These are phyloP conservation scores for Amiota communis DNA, from an alignment of 2,888 invertebrate species.

Conservation along the genomic window DNA sequence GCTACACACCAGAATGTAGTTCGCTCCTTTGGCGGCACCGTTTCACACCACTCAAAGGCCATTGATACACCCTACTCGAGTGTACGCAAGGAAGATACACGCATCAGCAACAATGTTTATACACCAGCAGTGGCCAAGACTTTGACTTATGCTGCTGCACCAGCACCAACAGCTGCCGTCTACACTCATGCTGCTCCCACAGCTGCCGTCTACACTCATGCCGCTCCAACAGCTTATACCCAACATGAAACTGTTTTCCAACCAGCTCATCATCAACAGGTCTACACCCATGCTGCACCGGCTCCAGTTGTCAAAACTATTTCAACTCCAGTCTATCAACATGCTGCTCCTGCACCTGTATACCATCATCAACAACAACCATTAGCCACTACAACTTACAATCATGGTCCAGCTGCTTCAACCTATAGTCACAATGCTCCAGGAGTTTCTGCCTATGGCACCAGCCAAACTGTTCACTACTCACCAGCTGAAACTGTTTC, in stretches of 20 bases:
- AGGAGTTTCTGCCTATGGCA: constrained; percentile 64
- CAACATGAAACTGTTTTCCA: not conserved
- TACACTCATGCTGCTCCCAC: constrained; percentile 45
- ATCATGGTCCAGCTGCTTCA: constrained; percentile 58
- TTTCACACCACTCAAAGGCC: constrained; percentile 76
- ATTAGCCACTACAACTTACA: constrained; percentile 46
- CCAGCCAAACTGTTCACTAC: constrained; percentile 72
- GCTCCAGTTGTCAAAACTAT: constrained; percentile 8
- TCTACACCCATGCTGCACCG: constrained; percentile 23
- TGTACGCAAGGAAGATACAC: constrained; percentile 77
- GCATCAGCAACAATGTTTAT: constrained; percentile 76
- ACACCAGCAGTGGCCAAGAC: constrained; percentile 72
- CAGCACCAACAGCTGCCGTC: constrained; percentile 60
- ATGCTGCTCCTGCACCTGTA: constrained; percentile 50
- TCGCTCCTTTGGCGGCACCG: constrained; percentile 75
- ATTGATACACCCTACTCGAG: constrained; percentile 77
- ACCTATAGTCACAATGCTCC: constrained; percentile 70
- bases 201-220: constrained; percentile 25
- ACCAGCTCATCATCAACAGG: constrained; percentile 1
- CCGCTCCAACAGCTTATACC: constrained; percentile 17
- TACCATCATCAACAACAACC: constrained; percentile 56
- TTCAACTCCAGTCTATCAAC: constrained; percentile 33
- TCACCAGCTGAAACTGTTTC: constrained; percentile 78
- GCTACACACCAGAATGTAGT: constrained; percentile 75
- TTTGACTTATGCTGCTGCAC: constrained; percentile 67